These are phyloP conservation scores for Teleogryllus occipitalis DNA, from an alignment of 1,140 invertebrate species.

Conservation along the genomic window DNA sequence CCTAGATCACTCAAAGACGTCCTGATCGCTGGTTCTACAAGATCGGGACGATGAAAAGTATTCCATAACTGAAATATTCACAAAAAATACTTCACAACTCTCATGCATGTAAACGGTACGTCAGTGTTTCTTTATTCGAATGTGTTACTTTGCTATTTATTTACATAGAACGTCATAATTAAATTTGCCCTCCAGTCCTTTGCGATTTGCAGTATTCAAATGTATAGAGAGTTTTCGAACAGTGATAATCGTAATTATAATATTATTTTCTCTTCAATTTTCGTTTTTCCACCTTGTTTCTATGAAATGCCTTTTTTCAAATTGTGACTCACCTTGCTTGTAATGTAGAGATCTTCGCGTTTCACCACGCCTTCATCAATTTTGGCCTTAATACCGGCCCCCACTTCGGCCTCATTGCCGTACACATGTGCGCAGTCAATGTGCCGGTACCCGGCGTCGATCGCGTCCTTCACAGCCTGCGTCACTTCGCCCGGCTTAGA, in stretches of 20 bases:
- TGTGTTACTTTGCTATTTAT: no score
- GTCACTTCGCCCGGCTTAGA: slow-evolving; percentile 62
- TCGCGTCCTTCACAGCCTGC: slow-evolving; percentile 65
- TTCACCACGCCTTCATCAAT: slow-evolving; percentile 61
- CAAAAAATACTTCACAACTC: neutral
- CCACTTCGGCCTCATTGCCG: slow-evolving; percentile 78
- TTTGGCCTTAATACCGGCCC: slow-evolving; percentile 60
- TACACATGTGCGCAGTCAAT: slow-evolving; percentile 77
- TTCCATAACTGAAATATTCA: slow-evolving; percentile 35
- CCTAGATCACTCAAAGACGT: slow-evolving; percentile 35
- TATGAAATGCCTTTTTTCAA: no score
- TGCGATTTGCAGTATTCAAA: no score
- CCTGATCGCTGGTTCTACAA: slow-evolving; percentile 38
- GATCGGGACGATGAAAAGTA: slow-evolving; percentile 33
- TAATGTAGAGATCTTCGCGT: slow-evolving; percentile 46
- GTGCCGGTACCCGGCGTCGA: slow-evolving; percentile 70
- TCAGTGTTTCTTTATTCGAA: no score
- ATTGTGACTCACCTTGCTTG: slow-evolving; percentile 35
- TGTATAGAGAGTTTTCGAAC: no score
- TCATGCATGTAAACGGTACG: no score
- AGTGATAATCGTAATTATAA: no score
- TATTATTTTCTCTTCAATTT: no score
- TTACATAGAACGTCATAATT: no score
- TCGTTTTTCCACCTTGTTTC: no score
- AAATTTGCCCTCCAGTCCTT: no score